These are phyloP conservation scores for Tautogolabrus adspersus DNA, from an alignment of 2,113 vertebrate species.

Conservation along the genomic window DNA sequence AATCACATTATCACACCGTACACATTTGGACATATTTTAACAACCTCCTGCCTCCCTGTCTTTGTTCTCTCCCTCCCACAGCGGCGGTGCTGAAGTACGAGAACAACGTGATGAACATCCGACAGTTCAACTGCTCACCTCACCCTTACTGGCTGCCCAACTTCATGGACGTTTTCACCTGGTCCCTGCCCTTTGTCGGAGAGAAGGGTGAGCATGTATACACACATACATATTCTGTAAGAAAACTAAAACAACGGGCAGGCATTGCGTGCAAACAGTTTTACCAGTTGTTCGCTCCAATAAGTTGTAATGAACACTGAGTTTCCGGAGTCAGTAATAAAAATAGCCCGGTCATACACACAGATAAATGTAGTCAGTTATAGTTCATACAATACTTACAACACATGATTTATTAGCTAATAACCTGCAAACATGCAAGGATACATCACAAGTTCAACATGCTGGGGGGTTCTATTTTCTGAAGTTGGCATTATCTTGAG, in stretches of 20 bases:
- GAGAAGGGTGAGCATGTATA: conserved; percentile 88
- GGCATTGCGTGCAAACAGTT: neutral
- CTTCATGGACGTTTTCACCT: conserved; percentile 99
- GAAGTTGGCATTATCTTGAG: neutral
- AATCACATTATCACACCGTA: neutral
- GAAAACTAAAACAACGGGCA: neutral
- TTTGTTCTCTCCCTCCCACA: conserved; percentile 63
- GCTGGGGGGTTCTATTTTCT: neutral
- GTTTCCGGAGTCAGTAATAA: neutral
- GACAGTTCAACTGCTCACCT: conserved; percentile 98
- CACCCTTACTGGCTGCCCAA: conserved; percentile 99
- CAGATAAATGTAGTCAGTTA: neutral
- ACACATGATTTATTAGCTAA: conserved; percentile 9
- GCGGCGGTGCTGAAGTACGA: conserved; percentile 99
- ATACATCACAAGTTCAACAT: neutral
- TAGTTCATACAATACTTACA: neutral
- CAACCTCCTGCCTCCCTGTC: conserved; percentile 2
- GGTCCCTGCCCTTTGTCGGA: conserved; percentile 97
- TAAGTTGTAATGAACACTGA: neutral
- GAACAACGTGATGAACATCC: conserved; percentile 99
- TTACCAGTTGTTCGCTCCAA: neutral
- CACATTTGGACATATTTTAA: conserved; percentile 8
- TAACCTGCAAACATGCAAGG: neutral
- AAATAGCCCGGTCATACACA: neutral
- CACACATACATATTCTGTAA: too few relatives aligned